A percentile compares a stretch with the other conserved stretches of the same genome.
Evolutionary conservation across 2,888 invertebrate species (phyloP).

Genomic region (Eretmocerus hayati): DNA sequence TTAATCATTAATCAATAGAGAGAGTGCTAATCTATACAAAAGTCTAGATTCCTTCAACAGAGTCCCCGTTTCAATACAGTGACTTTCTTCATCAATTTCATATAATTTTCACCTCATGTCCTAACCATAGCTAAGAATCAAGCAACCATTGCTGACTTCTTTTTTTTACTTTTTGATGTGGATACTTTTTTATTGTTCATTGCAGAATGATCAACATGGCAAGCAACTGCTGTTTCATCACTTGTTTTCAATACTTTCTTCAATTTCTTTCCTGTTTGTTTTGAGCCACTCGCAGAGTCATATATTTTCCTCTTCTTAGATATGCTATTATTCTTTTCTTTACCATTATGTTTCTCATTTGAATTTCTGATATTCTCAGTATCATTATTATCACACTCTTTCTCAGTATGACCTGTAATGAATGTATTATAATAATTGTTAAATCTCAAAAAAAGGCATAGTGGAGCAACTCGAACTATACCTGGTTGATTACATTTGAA

Average conservation of each 20-base stretch:
- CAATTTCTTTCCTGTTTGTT: background rate
- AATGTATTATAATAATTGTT: background rate
- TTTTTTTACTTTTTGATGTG: too few relatives aligned
- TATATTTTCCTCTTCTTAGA: background rate
- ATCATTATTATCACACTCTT: slow-evolving; percentile 26
- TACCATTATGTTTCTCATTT: slow-evolving; percentile 4
- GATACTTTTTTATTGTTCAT: too few relatives aligned
- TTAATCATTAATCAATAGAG: too few relatives aligned
- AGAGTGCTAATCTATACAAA: too few relatives aligned
- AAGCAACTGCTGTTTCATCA: background rate
- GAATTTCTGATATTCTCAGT: slow-evolving; percentile 11
- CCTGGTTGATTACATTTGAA: slow-evolving; percentile 34
- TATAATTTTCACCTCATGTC: too few relatives aligned
- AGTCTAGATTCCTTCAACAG: too few relatives aligned
- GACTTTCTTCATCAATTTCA: too few relatives aligned
- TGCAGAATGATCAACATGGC: slow-evolving; percentile 1
- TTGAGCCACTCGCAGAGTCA: background rate
- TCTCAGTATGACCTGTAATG: slow-evolving; percentile 32
- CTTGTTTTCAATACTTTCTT: background rate
- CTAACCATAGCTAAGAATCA: too few relatives aligned
- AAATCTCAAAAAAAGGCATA: background rate
- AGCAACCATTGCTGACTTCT: too few relatives aligned
- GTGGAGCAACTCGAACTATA: too few relatives aligned
- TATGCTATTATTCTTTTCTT: background rate
- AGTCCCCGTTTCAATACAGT: too few relatives aligned